Percentiles rank a stretch among this genome's conserved stretches.
Evolutionary conservation across 2,113 vertebrate genomes (phyloP).

Genomic region (Bostrychus sinensis): DNA sequence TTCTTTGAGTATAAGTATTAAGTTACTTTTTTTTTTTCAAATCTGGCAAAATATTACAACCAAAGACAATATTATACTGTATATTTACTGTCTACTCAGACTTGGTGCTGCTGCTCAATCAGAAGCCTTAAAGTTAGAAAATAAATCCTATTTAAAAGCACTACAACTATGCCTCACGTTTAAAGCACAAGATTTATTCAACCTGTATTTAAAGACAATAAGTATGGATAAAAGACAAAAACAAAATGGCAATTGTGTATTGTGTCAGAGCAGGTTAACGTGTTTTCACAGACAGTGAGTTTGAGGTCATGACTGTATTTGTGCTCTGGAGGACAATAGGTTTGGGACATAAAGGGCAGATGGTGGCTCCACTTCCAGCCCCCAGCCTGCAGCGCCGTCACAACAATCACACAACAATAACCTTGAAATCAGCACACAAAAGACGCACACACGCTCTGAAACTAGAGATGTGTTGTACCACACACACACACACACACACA

Average conservation of each 20-base stretch:
- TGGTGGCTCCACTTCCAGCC: conserved; percentile 57
- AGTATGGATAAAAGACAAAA: background rate
- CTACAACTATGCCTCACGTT: no score
- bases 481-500: conserved; percentile 45
- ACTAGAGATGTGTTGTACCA: conserved; percentile 30
- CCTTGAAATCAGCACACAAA: conserved; percentile 60
- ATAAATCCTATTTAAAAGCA: no score
- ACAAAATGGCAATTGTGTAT: background rate
- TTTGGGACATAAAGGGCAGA: conserved; percentile 64
- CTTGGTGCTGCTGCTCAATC: no score
- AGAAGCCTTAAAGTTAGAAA: no score
- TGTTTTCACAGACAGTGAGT: background rate
- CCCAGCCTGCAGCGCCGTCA: conserved; percentile 25
- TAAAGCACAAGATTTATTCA: no score
- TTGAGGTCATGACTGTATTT: conserved; percentile 26
- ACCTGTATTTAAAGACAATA: no score
- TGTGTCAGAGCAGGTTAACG: background rate
- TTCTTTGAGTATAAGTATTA: no score
- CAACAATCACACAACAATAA: conserved; percentile 63
- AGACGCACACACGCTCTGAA: conserved; percentile 43
- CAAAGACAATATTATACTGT: no score
- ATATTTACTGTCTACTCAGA: no score
- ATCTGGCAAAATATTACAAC: no score
- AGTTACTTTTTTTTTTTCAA: no score
- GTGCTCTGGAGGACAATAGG: conserved; percentile 60